Base-by-base conservation (phyloP, 2,888 invertebrate genomes). In the Dicycla oo region DNA sequence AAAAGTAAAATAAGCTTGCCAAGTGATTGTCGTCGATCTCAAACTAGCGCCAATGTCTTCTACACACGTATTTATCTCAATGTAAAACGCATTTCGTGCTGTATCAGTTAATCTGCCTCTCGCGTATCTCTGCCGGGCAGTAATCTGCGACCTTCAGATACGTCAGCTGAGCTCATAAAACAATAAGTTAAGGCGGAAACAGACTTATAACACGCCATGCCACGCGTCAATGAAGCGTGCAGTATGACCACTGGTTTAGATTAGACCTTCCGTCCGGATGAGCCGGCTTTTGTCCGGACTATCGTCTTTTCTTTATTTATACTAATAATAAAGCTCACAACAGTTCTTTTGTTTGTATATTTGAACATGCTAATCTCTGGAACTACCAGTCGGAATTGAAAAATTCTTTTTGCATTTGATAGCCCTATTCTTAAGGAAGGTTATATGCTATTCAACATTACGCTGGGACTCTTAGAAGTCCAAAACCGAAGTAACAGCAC, bases 71-170 rank as follows among this genome's bases (percentile, higher is more conserved):
- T 40, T 56, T 68, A 64, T 64, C 64, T 64, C 63, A 63, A 73
- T 73, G 40, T 63, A 23, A 45, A 63, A 65, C 71, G 45, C 58
- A 56, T 43, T 61, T 62, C 54, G 60, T 57, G 56, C 0, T 26
- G 20, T 69, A 69, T 78, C 66, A 34, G 4, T 70, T 43, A 40
- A 77, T 66, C 58, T 64, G 20, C 20, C n/a, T 60, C 38, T 60
- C 60, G 58, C 66, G 51, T 76, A 76, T 77, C 69, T 67, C 69
- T 67, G 26, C 4, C 40, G 1, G 18, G 20, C 67, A n/a, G 11
- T 75, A 66, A 75, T 80, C 81, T 49, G 72, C 72, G 79, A 79
- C 79, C 79, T 80, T 76, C 63, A 30, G 38, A 62, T 78, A 67
- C 51, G 53, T 20, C 10, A 26, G 38, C 64, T n/a, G 61, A 82